Base-by-base conservation (phyloP, 2,113 vertebrate genomes). In the Carassius auratus region DNA sequence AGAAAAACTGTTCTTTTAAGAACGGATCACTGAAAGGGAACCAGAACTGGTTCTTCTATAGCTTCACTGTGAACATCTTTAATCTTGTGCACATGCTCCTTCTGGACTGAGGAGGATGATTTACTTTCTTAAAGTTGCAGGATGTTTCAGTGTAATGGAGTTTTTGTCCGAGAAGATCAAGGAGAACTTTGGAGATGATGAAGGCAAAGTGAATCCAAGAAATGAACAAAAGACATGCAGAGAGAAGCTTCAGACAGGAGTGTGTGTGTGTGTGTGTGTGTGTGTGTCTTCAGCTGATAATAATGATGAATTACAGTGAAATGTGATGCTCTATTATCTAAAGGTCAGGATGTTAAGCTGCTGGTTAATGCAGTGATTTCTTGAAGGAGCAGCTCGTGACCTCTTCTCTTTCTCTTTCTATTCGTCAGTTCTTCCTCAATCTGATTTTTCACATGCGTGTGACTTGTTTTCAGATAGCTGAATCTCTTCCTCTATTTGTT, bases 231-330 rank as follows among this genome's bases (percentile, higher is more conserved):
- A 5, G 5, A 30, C 64, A 64, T 64, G 3, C 10, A 68, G 64
- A 68, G 64, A 68, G 23, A 68, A 33, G 30, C 64, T 68, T 33
- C 26, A 68, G 64, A 33, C 2, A 13, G 12, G 61, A 14, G 12
- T 64, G 23, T 66, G 68, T 69, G 66, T 38, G 33, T 42, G 36
- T 42, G 23, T 66, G 36, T 42, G 23, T 66, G 23, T 66, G 68
- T 69, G 66, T 38, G 33, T 42, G 36, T 42, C 17, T n/a, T 9
- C 36, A 14, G 71, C 38, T 48, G 71, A 74, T 74, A 23, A 48
- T 23, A 48, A 45, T 74, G 71, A 74, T 74, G 71, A 74, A 74
- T 74, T 74, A 15, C 71, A 74, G 71, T 74, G 21, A 42, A 48
- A 48, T 74, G 71, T 23, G 71, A 21, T 4, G 71, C 71, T 74